Evolutionary conservation across 2,797 vertebrate species (phyloP), one percentile per base, ranked within the genome.

Genomic region (Bufotes viridis): DNA sequence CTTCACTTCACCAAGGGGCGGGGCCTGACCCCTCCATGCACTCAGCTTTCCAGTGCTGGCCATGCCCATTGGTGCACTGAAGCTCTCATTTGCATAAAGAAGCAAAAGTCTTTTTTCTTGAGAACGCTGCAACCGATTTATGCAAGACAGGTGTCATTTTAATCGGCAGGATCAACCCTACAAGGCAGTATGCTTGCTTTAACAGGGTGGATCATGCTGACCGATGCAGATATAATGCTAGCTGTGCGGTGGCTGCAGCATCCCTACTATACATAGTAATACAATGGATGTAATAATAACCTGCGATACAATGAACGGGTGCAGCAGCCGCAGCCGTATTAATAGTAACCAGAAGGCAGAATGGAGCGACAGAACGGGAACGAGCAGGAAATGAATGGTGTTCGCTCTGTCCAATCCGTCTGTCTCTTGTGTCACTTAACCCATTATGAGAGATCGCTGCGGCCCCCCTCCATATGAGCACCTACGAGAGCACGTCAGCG

Each of bases 281-380:
- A 78, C 24, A 60, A 26, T 79, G 26, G 22, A 53, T 24, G 79
- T 81, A 63, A 65, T 81, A 65, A 63, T 65, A 81, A 42, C 58
- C 58, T 14, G 11, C 3, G 22, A 49, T 81, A 81, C 79, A 81
- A 49, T 81, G 51, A 63, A 22, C 26, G 60, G 18, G 5, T 42
- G 29, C 78, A 2, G 57, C 78, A 61, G 57, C 78, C n/a, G 22
- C 49, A 15, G n/a, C 20, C 51, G 78, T 81, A 81, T 81, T 81
- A 81, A 81, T 81, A 81, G 79, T 63, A 65, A 81, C 79, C 60
- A 65, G 29, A 81, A 63, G 26, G 79, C 58, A 63, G 79, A 81
- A 63, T 63, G 79, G 79, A 81, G 29, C 78, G 58, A 81, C 57
- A 81, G 78, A 65, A 61, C 58, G 78, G 9, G 78, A 61, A 42